Evolutionary conservation across 2,113 vertebrate species (phyloP), one percentile per base, ranked within the genome.

Genomic region (Oryzias curvinotus): DNA sequence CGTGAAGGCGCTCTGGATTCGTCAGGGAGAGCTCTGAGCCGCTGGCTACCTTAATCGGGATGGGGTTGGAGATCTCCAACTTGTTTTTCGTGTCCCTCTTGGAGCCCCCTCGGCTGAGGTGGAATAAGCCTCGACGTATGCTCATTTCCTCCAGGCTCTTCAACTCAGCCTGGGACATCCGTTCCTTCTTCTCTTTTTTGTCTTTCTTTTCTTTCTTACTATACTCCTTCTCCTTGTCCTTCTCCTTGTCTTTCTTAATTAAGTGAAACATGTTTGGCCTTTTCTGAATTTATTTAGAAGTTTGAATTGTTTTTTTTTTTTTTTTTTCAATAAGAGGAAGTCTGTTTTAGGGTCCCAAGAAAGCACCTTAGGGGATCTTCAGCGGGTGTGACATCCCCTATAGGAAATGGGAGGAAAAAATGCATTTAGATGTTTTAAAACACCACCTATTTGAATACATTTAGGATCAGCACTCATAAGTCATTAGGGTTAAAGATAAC

Each of bases 101-200:
- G 56, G 95, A 94, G 54, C 92, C 90, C 4, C 95, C 91, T 13
- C 96, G 93, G 78, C 94, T 94, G 65, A 97, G 90, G 76, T 95
- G 84, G 90, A 99, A 99, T 83, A 99, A 95, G 59, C 96, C 96
- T 3, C 97, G 86, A 7, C 96, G 92, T 69, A 97, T 68, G 50
- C 96, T 94, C 88, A 99, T 96, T 93, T 99, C 97, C 71, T 99
- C 97, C 77, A 99, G 82, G 73, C 94, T 99, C 80, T 90, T 93
- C 36, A 99, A 90, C 83, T 99, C 97, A 0, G 95, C 95, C 0
- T 93, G 94, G 0, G 96, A 98, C 96, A 98, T 99, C 3, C 95
- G 89, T 58, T 98, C 97, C 77, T 98, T 97, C 71, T 98, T 98
- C 28, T 97, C 96, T 73, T 96, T 98, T 67, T 95, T 95, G 47